phyloP scores from a whole-genome alignment of 2,888 invertebrate genomes.

The Protophormia terraenovae region DNA sequence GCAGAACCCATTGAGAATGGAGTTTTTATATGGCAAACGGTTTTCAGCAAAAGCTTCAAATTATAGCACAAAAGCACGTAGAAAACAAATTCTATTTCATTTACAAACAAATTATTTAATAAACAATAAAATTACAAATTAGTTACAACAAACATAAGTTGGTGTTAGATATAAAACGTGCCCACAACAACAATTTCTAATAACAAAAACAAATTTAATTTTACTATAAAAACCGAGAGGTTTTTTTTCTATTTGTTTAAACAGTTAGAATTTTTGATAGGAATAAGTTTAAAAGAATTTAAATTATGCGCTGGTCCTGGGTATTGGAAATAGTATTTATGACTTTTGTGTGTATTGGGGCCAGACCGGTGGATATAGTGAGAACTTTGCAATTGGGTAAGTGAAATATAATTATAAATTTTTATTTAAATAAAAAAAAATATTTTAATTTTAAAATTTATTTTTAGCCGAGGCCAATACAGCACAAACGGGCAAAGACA shows the following conservation, averaged over 20 bases:
- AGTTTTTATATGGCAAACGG: not conserved
- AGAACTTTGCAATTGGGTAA: not conserved
- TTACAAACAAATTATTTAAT: not conserved
- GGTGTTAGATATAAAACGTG: constrained; percentile 6
- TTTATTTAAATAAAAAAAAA: not conserved
- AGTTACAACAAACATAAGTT: no score
- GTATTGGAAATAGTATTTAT: not conserved
- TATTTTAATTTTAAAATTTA: not conserved
- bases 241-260: no score
- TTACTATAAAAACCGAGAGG: not conserved
- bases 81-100: no score
- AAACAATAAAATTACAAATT: not conserved
- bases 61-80: not conserved
- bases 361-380: not conserved
- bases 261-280: not conserved
- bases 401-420: not conserved
- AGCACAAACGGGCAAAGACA: not conserved
- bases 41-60: not conserved
- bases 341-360: not conserved
- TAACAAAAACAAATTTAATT: not conserved
- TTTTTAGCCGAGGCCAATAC: not conserved
- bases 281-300: not conserved
- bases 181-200: not conserved
- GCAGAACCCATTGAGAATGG: not conserved
- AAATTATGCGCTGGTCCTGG: not conserved